These are phyloP conservation scores for Clamator glandarius DNA, from an alignment of 2,797 vertebrate species.

Conservation along the genomic window DNA sequence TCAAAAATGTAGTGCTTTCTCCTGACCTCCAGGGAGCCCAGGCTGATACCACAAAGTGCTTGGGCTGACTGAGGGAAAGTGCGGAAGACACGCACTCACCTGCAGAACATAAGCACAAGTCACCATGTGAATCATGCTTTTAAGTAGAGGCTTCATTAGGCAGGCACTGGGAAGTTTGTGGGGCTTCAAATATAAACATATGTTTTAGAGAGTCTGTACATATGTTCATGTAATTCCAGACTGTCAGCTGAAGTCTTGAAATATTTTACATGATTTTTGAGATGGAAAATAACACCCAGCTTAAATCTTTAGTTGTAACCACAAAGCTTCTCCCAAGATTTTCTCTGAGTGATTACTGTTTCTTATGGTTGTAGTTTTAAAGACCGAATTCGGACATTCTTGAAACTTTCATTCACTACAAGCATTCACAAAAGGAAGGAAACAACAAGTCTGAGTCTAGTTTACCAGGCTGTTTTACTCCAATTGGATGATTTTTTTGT, in stretches of 20 bases:
- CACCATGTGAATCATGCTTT: not conserved
- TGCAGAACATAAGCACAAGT: not conserved
- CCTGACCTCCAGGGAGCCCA: not conserved
- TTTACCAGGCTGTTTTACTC: not conserved
- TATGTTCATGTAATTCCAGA: not conserved
- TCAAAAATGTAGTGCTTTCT: not conserved
- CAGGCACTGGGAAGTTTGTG: not conserved
- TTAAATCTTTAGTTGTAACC: not conserved
- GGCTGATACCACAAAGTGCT: not conserved
- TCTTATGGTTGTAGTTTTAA: not conserved
- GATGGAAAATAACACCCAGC: not conserved
- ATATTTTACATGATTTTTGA: not conserved
- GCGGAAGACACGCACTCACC: rapidly evolving
- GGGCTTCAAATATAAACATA: not conserved
- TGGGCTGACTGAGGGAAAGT: not conserved
- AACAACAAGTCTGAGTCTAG: not conserved
- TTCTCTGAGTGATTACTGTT: not conserved
- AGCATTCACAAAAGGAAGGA: not conserved
- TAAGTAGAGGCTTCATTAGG: not conserved
- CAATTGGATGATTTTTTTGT: not conserved
- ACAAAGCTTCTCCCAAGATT: not conserved
- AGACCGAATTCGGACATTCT: not conserved
- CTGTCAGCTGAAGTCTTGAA: not conserved
- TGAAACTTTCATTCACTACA: not conserved
- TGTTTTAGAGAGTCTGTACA: not conserved